Percentiles rank a stretch among this genome's conserved stretches.
Evolutionary conservation across 2,888 invertebrate species (phyloP).

Genomic region (Limnephilus auricula): DNA sequence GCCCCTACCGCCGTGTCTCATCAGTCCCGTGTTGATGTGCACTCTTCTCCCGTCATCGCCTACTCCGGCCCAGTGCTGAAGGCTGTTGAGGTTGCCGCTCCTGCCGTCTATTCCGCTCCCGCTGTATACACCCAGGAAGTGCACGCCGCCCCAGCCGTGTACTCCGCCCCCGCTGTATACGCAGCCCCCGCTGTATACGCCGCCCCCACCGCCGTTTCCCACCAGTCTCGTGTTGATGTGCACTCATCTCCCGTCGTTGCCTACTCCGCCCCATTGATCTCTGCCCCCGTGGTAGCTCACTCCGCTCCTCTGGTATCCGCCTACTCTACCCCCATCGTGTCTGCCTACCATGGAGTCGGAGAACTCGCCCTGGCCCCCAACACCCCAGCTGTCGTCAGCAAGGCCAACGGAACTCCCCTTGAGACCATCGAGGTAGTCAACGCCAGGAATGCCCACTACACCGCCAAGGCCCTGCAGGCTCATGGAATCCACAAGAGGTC

Average conservation of each 20-base stretch:
- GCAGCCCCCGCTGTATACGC: conserved; percentile 68
- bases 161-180: conserved; percentile 64
- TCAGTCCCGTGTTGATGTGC: conserved; percentile 71
- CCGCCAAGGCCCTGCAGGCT: conserved; percentile 75
- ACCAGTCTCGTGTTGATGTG: conserved; percentile 66
- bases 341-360: conserved; percentile 65
- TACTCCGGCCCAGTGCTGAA: conserved; percentile 68
- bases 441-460: conserved; percentile 75
- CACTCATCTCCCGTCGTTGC: conserved; percentile 57
- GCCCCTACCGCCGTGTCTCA: conserved; percentile 70
- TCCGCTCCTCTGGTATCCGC: conserved; percentile 68
- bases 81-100: conserved; percentile 62
- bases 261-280: conserved; percentile 63
- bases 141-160: conserved; percentile 59
- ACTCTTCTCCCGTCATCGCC: conserved; percentile 68
- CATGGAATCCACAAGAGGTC: conserved; percentile 67
- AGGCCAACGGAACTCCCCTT: conserved; percentile 75
- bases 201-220: conserved; percentile 57
- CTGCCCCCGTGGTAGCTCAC: conserved; percentile 65
- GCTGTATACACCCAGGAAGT: conserved; percentile 61
- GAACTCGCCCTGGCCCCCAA: conserved; percentile 75
- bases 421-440: conserved; percentile 76
- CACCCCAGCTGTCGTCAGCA: conserved; percentile 75
- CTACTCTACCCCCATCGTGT: conserved; percentile 66
- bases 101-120: conserved; percentile 66